phyloP scores from a whole-genome alignment of 1,140 invertebrate species.

The Lepidostoma basale region DNA sequence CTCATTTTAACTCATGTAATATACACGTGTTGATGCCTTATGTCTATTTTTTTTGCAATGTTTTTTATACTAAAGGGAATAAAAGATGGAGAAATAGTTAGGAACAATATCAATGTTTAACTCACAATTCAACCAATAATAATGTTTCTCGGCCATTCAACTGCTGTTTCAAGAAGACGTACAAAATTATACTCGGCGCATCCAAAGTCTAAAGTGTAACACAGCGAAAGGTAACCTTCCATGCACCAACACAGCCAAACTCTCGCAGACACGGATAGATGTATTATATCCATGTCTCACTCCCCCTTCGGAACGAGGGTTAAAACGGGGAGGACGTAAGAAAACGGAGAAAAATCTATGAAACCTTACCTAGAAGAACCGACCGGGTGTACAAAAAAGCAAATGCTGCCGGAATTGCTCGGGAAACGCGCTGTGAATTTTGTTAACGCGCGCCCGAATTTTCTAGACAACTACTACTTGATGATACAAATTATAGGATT shows the following conservation, averaged over 20 bases:
- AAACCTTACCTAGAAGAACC: conserved; percentile 8
- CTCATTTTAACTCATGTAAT: too few species aligned
- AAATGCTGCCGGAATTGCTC: neutral
- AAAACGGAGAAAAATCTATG: conserved; percentile 11
- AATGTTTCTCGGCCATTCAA: too few species aligned
- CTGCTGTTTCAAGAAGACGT: too few species aligned
- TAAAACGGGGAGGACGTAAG: neutral
- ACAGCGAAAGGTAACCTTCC: neutral
- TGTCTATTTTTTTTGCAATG: too few species aligned
- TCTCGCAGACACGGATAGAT: neutral
- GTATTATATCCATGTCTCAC: conserved; percentile 14
- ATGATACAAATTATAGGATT: conserved; percentile 18
- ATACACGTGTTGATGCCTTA: too few species aligned
- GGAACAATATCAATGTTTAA: too few species aligned
- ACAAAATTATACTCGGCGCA: conserved; percentile 8
- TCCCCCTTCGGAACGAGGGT: neutral
- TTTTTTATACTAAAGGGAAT: too few species aligned
- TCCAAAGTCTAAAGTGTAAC: too few species aligned
- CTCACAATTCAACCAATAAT: too few species aligned
- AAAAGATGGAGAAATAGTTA: too few species aligned
- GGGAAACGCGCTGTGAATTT: conserved; percentile 6
- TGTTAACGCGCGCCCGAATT: conserved; percentile 7
- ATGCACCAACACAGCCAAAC: neutral
- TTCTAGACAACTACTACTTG: conserved; percentile 17
- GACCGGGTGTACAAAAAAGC: neutral